Evolutionary conservation across 2,113 vertebrate species (phyloP), one percentile per base, ranked within the genome.

Genomic region (Raja brachyura): DNA sequence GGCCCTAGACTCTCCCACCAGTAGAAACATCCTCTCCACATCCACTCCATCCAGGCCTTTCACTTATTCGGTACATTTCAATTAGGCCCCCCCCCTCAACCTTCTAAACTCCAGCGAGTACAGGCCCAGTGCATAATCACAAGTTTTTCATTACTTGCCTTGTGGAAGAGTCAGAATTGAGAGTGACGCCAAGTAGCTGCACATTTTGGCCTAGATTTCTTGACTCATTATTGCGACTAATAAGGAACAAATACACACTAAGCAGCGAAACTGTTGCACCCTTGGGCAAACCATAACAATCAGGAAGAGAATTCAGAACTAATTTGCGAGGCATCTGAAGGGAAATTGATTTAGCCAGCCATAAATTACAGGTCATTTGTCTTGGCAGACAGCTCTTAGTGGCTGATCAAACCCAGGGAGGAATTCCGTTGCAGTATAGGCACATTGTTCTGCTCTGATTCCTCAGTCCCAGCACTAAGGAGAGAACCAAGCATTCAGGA

Each of bases 331-430:
- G 63, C 59, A 61, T 88, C 83, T 63, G 83, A 63, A 88, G 59
- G 16, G 83, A 66, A 88, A 88, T 63, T 88, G 59, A 63, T 66
- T 88, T 63, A 88, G 59, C 61, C 59, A 66, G 83, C 83, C 56
- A 88, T 88, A 88, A 88, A 88, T 88, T 88, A n/a, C 28, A 63
- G 83, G 83, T 63, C 31, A 31, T 86, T 63, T 14, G 56, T 86
- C 83, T 86, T 63, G 56, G 14, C 28, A 63, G 28, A 63, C 83
- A 86, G 56, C 8, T 86, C 83, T 63, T 61, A 86, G 28, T 59
- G n/a, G 56, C 28, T 86, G 54, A 86, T 61, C 56, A 59, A 25
- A 59, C 10, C 31, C 56, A 63, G 28, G 11, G 59, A 61, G 83
- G 83, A 16, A 86, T 31, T 86, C 25, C 56, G n/a, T 28, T 61